A percentile compares a stretch with the other conserved stretches of the same genome.
These are phyloP conservation scores for Pachycephala philippinensis DNA, from an alignment of 2,113 vertebrate genomes.

Conservation along the genomic window DNA sequence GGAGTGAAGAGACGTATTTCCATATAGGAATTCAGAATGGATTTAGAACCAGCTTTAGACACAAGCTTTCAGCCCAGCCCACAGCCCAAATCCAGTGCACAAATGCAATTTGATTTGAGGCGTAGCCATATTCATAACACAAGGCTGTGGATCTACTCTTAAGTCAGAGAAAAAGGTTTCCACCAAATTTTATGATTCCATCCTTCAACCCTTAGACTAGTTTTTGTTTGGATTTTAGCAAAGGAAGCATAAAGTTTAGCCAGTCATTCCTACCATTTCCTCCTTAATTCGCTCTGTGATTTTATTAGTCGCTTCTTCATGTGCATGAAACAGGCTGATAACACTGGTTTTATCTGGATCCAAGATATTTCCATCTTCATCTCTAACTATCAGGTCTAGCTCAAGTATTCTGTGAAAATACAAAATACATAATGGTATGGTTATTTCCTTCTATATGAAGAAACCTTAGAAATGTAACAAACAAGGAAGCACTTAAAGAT, in stretches of 20 bases:
- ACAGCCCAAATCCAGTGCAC: background rate
- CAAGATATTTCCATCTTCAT: constrained; percentile 91
- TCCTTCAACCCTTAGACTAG: background rate
- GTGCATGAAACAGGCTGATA: constrained; percentile 93
- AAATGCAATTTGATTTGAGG: background rate
- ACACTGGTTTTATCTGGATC: constrained; percentile 91
- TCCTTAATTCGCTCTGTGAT: constrained; percentile 93
- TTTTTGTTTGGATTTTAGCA: background rate
- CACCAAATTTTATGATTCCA: background rate
- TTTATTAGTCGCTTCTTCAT: constrained; percentile 88
- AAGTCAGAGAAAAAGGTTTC: background rate
- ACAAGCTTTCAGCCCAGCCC: background rate
- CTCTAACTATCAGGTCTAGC: constrained; percentile 90
- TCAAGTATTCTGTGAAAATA: constrained; percentile 84
- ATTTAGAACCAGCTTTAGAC: background rate
- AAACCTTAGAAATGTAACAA: background rate
- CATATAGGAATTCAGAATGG: background rate
- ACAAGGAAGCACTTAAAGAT: background rate
- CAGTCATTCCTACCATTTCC: constrained; percentile 80
- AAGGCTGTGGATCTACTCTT: background rate
- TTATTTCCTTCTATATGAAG: background rate
- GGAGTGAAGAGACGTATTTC: background rate
- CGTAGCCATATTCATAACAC: background rate
- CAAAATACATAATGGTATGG: background rate
- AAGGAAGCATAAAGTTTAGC: background rate